A percentile compares a stretch with the other conserved stretches of the same genome.
Conservation (phyloP, 2,888 invertebrate genomes). For the Adelognathus sp. region DNA sequence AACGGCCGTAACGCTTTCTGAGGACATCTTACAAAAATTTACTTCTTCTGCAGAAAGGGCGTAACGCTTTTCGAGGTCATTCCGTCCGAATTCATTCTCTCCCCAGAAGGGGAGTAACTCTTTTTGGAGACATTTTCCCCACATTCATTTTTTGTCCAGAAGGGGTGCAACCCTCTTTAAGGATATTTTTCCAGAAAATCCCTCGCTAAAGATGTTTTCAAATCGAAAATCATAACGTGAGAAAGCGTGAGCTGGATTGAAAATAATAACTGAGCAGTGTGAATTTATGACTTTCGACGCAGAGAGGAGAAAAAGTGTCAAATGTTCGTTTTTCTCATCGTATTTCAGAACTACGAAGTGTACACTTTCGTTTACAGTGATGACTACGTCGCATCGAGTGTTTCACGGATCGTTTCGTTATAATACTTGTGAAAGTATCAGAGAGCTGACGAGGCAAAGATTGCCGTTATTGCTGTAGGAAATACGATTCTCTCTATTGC, state of each 20-base stretch:
- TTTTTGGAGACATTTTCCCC: too few species aligned
- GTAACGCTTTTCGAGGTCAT: too few species aligned
- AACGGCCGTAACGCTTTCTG: too few species aligned
- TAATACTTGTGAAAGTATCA: conserved; percentile 13
- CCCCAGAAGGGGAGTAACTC: too few species aligned
- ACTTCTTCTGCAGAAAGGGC: too few species aligned
- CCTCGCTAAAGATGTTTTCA: too few species aligned
- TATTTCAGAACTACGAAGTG: background rate
- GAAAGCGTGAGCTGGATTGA: background rate
- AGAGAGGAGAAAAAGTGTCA: background rate
- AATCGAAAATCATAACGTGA: background rate
- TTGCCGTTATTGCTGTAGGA: background rate
- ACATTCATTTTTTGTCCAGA: too few species aligned
- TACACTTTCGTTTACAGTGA: background rate
- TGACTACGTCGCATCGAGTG: background rate
- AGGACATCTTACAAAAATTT: too few species aligned
- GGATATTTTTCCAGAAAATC: too few species aligned
- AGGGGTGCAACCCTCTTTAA: too few species aligned
- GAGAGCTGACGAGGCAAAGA: background rate
- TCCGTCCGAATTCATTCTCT: too few species aligned
- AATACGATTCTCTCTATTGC: background rate
- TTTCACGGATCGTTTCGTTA: conserved; percentile 3
- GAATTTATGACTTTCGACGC: conserved; percentile 9
- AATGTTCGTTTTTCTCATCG: background rate
- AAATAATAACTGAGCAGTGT: background rate